A percentile compares a stretch with the other conserved stretches of the same genome.
phyloP scores from a whole-genome alignment of 2,888 invertebrate genomes.

The Nineta flava region DNA sequence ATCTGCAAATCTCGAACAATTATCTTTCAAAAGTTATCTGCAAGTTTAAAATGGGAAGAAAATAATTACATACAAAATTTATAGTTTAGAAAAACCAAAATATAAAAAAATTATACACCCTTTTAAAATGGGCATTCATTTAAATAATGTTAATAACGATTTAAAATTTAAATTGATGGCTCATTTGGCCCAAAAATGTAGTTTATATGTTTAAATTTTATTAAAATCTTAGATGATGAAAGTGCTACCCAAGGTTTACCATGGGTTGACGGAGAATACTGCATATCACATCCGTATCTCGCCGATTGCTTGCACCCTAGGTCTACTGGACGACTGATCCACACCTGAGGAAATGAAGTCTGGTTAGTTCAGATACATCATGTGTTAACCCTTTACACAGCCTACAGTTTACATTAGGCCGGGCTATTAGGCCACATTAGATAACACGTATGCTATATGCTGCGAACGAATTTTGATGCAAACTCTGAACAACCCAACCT shows the following conservation, averaged over 20 bases:
- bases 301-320: slow-evolving; percentile 13
- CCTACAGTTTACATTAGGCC: slow-evolving; percentile 22
- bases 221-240: slow-evolving; percentile 23
- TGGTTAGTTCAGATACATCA: slow-evolving; percentile 29
- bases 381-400: slow-evolving; percentile 26
- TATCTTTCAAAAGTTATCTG: slow-evolving; percentile 21
- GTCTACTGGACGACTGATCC: slow-evolving; percentile 20
- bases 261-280: slow-evolving; percentile 25
- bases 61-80: slow-evolving; percentile 12
- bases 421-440: slow-evolving; percentile 6
- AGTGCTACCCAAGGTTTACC: slow-evolving; percentile 35
- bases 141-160: too few species aligned
- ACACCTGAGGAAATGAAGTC: slow-evolving; percentile 38
- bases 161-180: slow-evolving; percentile 7
- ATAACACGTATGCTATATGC: background rate
- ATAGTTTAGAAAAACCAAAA: slow-evolving; percentile 5
- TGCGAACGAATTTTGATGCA: slow-evolving; percentile 20
- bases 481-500: slow-evolving; percentile 14
- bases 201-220: slow-evolving; percentile 17
- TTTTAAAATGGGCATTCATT: too few species aligned
- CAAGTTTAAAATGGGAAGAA: slow-evolving; percentile 26
- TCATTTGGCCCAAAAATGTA: slow-evolving; percentile 9
- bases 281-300: slow-evolving; percentile 10
- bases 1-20: slow-evolving; percentile 26
- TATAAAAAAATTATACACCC: slow-evolving; percentile 6